phyloP scores from a whole-genome alignment of 1,140 invertebrate species.

The Pseudomyrmex flavicornis region DNA sequence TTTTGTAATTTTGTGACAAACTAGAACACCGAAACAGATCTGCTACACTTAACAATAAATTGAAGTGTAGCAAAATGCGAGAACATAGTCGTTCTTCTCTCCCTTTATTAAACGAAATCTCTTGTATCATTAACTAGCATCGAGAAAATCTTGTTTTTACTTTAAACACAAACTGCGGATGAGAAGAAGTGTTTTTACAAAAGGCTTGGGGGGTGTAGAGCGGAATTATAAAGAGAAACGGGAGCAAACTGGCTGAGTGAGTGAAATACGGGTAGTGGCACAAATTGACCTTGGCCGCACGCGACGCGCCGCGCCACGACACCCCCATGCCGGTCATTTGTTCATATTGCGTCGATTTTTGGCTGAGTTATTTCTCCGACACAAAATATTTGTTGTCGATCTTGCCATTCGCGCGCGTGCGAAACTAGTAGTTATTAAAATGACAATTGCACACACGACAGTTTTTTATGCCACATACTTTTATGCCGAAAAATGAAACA shows the following conservation, averaged over 20 bases:
- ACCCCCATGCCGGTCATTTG: constrained; percentile 42
- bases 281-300: constrained; percentile 59
- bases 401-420: not conserved
- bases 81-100: too few relatives aligned
- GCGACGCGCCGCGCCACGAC: constrained; percentile 53
- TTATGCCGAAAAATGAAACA: not conserved
- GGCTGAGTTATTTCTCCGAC: not conserved
- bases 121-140: too few relatives aligned
- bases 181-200: constrained; percentile 28
- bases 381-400: too few relatives aligned
- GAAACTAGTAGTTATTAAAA: not conserved
- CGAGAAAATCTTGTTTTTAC: too few relatives aligned
- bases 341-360: constrained; percentile 50
- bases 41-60: too few relatives aligned
- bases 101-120: too few relatives aligned
- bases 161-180: constrained; percentile 33
- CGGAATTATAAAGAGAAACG: constrained; percentile 50
- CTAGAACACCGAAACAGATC: too few relatives aligned
- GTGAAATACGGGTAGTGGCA: constrained; percentile 51
- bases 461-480: constrained; percentile 43
- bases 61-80: too few relatives aligned
- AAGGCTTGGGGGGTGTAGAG: constrained; percentile 17
- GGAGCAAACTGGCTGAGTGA: constrained; percentile 43
- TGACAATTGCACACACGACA: not conserved
- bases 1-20: too few relatives aligned